Base-by-base conservation (phyloP, 2,888 invertebrate genomes). In the Brachypalpus laphriformis region DNA sequence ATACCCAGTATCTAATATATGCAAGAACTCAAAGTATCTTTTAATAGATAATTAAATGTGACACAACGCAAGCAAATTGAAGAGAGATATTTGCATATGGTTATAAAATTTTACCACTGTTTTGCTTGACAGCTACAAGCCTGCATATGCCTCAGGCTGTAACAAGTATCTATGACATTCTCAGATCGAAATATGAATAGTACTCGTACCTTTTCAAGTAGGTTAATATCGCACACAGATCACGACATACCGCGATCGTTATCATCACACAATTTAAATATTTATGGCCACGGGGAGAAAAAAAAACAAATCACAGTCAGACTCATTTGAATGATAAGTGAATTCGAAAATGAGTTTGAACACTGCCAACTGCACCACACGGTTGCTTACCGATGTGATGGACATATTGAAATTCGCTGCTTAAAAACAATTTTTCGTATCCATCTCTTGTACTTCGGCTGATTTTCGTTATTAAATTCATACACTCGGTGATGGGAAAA, bases 221-320 rank as follows among this genome's bases (percentile, higher is more conserved):
- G 80, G 71, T 66, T 85, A 66, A 76, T 85, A 76, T 70, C 65
- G 75, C 71, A 85, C 70, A 54, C 70, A 75, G 75, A 81, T 85
- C 85, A 85, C 85, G 85, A 85, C 54, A 61, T 20, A 54, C 31
- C 2, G 18, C 51, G 83, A 78, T 83, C 57, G 70, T 70, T 83
- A 83, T 83, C 83, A 74, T 74, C 83, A 74, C 57, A 45, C 71
- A 71, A 76, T 81, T 85, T 76, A 61, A 85, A 85, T 85, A 75
- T 85, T 81, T 85, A 85, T 85, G 57, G 42, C 68, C 25, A n/a
- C n/a, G 3, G 54, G 40, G 20, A 9, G 54, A 80, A 68, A 18
- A n/a, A 34, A 54, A 61, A 22, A 65, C 65, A 72, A 80, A 65
- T 66, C 70, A 57, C 37, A 18, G 14, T 47, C 25, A 25, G 28